Base-by-base conservation (phyloP, 2,888 invertebrate species). In the Nudaria mundana region DNA sequence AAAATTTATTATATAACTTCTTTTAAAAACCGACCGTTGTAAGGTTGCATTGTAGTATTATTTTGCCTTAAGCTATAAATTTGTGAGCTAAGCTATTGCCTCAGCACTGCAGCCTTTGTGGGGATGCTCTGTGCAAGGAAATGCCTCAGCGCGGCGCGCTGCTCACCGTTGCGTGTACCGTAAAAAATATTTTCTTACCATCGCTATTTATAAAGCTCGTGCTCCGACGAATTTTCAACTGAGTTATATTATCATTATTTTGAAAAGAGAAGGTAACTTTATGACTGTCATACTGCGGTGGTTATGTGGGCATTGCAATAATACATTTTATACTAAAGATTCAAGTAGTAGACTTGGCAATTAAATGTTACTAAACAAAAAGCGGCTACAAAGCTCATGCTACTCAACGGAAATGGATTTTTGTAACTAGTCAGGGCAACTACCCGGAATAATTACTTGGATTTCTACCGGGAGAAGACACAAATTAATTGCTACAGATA, bases 211-310 rank as follows among this genome's bases (percentile, higher is more conserved):
- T 66, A 55, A 67, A 73, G 67, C 63, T 66, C 55, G 65, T 66
- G 67, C 66, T 59, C 41, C 66, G 65, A 61, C 72, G 63, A 76
- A 5, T 80, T 84, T 87, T 83, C 80, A 82, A 80, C 83, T 71
- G 71, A 81, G 85, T 86, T 84, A 80, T 76, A 80, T 81, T 84
- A 85, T 84, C 84, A 85, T 86, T 86, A 85, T 82, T 77, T 69
- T 80, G 74, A 79, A 78, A 76, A 18, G 78, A 73, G 65, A 76
- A 82, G 81, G 83, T 84, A 78, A 76, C 81, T 76, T 81, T 80
- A 80, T 78, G 78, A 78, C 70, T 71, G 64, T n/a, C n/a, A n/a
- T n/a, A n/a, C n/a, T 64, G 69, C 66, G 61, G 68, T 68, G 73
- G 70, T 68, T 68, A n/a, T n/a, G n/a, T n/a, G n/a, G n/a, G n/a